Evolutionary conservation across 2,113 vertebrate genomes (phyloP), one percentile per base, ranked within the genome.

Genomic region (Gyps fulvus): DNA sequence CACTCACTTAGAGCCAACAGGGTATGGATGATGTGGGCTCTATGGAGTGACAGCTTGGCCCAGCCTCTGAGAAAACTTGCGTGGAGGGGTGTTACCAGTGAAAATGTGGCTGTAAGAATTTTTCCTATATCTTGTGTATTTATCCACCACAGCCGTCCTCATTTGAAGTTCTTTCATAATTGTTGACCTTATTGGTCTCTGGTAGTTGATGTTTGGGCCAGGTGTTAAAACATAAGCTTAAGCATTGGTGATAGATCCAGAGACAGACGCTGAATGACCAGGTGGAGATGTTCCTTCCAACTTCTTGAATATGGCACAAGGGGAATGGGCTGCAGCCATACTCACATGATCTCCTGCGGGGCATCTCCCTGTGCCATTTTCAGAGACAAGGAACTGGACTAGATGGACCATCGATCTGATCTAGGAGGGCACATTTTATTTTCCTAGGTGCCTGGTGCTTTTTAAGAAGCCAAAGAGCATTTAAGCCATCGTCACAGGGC

Each of bases 401-500:
- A 29, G 8, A 14, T 26, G n/a, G 43, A 32, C 10, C 16, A 16
- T 29, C 5, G 3, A 13, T 42, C 34, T 63, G 14, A 69, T 5
- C 8, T 27, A 47, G 16, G 23, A 73, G 15, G 21, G 3, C 22
- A 61, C 16, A 34, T 43, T 67, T 82, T 50, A 7, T 19, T 10
- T 71, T 36, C 43, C 19, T 58, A 40, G 12, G 17, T 54, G 10
- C 7, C 42, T 45, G 21, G 6, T 65, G 11, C 7, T 38, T 66
- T 72, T 61, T 50, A 43, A 76, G 52, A 43, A 8, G 13, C 7
- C 6, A 7, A 43, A 57, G 52, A 72, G 17, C 1, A 13, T 83
- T 57, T 18, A 58, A 73, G 16, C 4, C 15, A n/a, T 32, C 1
- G 0, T n/a, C 16, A 42, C 8, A 34, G 11, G 4, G 5, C 4